Conservation (phyloP, 2,797 vertebrate species). For the Phrynocephalus forsythii region DNA sequence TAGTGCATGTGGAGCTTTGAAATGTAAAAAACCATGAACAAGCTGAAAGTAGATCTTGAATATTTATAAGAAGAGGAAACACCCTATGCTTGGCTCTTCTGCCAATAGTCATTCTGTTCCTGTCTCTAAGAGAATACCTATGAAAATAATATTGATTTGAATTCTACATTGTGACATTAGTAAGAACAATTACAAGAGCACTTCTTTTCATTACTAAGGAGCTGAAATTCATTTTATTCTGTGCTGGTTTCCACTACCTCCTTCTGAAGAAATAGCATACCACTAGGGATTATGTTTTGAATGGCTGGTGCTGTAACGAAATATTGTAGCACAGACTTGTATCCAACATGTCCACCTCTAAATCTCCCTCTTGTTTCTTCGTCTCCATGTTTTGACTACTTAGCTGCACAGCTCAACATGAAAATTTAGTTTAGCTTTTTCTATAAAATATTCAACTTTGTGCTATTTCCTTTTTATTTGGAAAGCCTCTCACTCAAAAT, state of each 20-base stretch:
- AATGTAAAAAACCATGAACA: background rate
- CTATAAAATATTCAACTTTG: background rate
- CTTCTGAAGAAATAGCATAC: background rate
- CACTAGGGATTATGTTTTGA: background rate
- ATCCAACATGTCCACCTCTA: background rate
- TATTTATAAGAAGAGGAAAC: background rate
- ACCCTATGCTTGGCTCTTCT: background rate
- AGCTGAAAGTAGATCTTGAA: background rate
- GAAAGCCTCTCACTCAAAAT: background rate
- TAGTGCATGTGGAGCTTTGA: background rate
- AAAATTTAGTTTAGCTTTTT: background rate
- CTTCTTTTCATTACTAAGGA: background rate
- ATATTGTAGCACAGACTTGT: background rate
- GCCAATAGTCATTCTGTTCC: background rate
- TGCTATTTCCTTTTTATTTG: background rate
- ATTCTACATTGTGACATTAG: background rate
- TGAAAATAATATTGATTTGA: background rate
- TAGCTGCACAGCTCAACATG: background rate
- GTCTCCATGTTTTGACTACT: background rate
- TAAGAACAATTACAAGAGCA: background rate
- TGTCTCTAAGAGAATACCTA: background rate
- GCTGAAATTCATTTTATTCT: background rate
- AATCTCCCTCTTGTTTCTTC: background rate
- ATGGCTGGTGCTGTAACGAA: background rate
- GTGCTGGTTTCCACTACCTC: background rate